These are phyloP conservation scores for Girardia tigrina DNA, from an alignment of 2,888 invertebrate species.

Conservation along the genomic window DNA sequence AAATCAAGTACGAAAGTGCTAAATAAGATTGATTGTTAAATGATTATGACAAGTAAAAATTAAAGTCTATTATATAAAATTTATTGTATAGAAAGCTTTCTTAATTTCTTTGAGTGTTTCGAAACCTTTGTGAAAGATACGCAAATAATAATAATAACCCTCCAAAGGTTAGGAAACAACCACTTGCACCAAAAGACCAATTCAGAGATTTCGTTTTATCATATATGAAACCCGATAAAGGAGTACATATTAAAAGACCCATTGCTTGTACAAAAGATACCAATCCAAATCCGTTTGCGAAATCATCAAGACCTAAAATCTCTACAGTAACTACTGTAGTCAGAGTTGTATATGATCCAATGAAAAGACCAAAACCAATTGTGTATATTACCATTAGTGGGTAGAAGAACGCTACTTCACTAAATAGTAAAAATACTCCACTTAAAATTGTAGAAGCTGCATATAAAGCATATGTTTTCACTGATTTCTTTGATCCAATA, in stretches of 20 bases:
- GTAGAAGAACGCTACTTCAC: slow-evolving; percentile 64
- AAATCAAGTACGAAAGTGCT: no score
- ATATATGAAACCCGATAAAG: neutral
- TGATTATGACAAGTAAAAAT: no score
- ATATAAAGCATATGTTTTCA: slow-evolving; percentile 76
- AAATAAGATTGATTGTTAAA: no score
- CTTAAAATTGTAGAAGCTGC: slow-evolving; percentile 72
- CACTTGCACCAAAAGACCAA: neutral
- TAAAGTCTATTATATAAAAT: no score
- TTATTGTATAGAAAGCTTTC: neutral
- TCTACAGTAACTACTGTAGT: neutral
- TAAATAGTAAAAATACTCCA: slow-evolving; percentile 69
- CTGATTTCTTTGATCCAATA: slow-evolving; percentile 54
- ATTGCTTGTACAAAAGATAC: neutral
- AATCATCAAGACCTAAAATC: neutral
- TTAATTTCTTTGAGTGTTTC: neutral
- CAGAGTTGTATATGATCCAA: slow-evolving; percentile 39
- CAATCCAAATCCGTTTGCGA: neutral
- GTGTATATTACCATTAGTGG: slow-evolving; percentile 64
- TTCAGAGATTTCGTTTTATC: neutral
- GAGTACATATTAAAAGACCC: neutral
- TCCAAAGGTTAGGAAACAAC: neutral
- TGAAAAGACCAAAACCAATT: slow-evolving; percentile 44
- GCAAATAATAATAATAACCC: neutral
- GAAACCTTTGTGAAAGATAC: neutral